Base-by-base conservation (phyloP, 1,140 invertebrate genomes). In the Cepaea nemoralis region DNA sequence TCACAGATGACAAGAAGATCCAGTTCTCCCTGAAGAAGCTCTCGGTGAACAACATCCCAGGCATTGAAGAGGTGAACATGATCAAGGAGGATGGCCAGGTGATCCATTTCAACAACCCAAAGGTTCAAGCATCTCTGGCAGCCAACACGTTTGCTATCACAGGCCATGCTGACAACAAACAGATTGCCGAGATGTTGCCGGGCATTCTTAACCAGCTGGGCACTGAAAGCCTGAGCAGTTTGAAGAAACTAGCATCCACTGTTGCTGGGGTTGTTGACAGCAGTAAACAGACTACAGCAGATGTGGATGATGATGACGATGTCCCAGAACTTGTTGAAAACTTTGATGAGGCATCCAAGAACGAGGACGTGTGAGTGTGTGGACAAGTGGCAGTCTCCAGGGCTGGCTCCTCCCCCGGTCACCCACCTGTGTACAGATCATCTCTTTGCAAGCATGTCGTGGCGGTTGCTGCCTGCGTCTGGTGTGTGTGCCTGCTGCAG, bases 61-160 rank as follows among this genome's bases (percentile, higher is more conserved):
- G 98, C 79, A 99, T 99, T 90, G 99, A 99, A 92, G 99, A 95
- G 91, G 97, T 99, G 22, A 99, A 99, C 93, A 99, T 99, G 97
- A 99, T 99, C 88, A 99, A 99, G 93, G 98, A 99, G 91, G 99
- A 99, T 93, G 97, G 98, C 39, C 96, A 96, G 66, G 98, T 99
- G 8, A 99, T 99, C 90, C 98, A 99, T 91, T 99, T 99, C 91
- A 99, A 99, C 91, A 99, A 99, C 92, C 98, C 99, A n/a, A 99
- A 99, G 93, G 98, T 99, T 37, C 98, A 99, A 93, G 99, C 98
- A 48, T 99, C 98, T 76, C 93, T 99, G 80, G 95, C 97, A 67
- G 97, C 98, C 40, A 99, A 99, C 91, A 99, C 98, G 82, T 99
- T 99, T 92, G 98, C 98, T 77, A 97, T 99, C 82, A 99, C 97